Base-by-base conservation (phyloP, 2,888 invertebrate genomes). In the Argyra leucocephala region DNA sequence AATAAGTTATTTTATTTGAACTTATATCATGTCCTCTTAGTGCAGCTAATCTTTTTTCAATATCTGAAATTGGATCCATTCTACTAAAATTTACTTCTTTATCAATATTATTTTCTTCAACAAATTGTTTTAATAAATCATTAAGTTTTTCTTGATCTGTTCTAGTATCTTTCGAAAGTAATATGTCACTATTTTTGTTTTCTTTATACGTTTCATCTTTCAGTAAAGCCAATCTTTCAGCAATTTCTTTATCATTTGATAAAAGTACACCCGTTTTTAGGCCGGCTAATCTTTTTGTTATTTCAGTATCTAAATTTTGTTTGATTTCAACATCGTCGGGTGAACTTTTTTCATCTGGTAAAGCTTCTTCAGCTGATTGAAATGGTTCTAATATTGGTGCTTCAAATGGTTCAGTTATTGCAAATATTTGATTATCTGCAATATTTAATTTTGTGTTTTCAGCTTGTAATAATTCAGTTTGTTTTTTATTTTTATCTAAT, bases 61-160 rank as follows among this genome's bases (percentile, higher is more conserved):
- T 83, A 67, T 83, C 83, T 12, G 80, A 76, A 37, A 82, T 76
- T 3, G 82, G 79, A 75, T 84, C 81, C 22, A 74, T 76, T 1
- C 78, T 75, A 7, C 81, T 72, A 15, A 77, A 76, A n/a, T 81
- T 79, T n/a, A 82, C 72, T 69, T 82, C 82, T 58, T 82, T 81
- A 69, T 85, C 84, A 9, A 82, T 76, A 71, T 83, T 82, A 63
- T 84, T 80, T 72, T 84, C 82, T 62, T 84, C 83, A 31, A 78
- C 69, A 66, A 78, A 79, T 66, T 80, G 86, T 64, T 82, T 82
- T 66, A 91, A 74, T n/a, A 91, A 79, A 72, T 88, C 87, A 73
- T 89, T 84, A 23, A 84, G 84, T 78, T 89, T 88, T 71, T 91
- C 85, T 73, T 88, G 84, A 72, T 88, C 87, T 18, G 85, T 84